A percentile compares a stretch with the other conserved stretches of the same genome.
Evolutionary conservation across 2,797 vertebrate species (phyloP).

Genomic region (Orientallactaga sibirica): DNA sequence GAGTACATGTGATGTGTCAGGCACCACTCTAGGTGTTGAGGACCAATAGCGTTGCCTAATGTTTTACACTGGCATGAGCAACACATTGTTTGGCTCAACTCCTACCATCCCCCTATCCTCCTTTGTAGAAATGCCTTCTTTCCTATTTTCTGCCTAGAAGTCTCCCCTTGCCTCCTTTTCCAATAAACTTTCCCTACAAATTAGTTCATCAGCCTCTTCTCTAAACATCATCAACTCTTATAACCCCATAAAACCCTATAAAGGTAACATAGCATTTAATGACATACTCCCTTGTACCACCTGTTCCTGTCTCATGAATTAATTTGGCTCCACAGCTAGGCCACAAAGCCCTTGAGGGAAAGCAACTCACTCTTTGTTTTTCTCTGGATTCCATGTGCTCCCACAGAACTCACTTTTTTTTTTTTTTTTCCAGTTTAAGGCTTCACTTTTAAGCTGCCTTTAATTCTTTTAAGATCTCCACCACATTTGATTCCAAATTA

Average conservation of each 20-base stretch:
- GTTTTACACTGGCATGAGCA: not conserved
- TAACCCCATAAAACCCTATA: not conserved
- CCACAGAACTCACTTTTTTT: not conserved
- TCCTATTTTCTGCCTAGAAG: not conserved
- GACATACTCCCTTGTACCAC: not conserved
- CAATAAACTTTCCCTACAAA: not conserved
- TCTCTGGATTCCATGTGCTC: not conserved
- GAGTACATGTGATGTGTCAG: not conserved
- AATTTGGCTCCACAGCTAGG: not conserved
- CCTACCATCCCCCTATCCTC: not conserved
- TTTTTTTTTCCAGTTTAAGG: slow-evolving; percentile 65
- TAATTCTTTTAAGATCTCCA: slow-evolving; percentile 77
- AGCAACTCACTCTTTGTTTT: not conserved
- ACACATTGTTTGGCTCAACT: not conserved
- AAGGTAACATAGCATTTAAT: not conserved
- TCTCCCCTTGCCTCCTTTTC: not conserved
- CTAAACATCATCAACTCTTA: not conserved
- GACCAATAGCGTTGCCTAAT: not conserved
- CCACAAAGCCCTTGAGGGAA: not conserved
- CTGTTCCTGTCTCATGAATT: not conserved
- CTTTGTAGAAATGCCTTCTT: not conserved
- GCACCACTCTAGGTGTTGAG: no score
- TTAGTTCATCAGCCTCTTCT: not conserved
- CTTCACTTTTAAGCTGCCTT: slow-evolving; percentile 74
- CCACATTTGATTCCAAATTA: slow-evolving; percentile 73